These are phyloP conservation scores for Galleria mellonella DNA, from an alignment of 1,140 invertebrate genomes.

Conservation along the genomic window DNA sequence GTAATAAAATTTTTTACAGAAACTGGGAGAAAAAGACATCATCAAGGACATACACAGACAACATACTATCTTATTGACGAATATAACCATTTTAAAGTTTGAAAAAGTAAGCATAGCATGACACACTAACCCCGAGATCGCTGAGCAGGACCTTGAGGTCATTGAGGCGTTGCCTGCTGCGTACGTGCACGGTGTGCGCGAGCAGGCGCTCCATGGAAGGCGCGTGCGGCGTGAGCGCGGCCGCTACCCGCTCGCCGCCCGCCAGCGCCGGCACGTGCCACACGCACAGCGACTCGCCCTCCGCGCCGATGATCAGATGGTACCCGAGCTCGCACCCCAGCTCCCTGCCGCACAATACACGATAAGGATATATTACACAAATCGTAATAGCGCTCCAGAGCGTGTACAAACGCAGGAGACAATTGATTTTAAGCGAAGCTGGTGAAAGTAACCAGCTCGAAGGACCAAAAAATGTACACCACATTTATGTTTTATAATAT, in stretches of 20 bases:
- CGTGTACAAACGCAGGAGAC: too few species aligned
- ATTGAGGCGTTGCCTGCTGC: constrained; percentile 86
- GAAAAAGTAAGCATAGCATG: background rate
- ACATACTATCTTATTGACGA: too few species aligned
- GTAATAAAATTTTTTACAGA: too few species aligned
- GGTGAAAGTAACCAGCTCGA: too few species aligned
- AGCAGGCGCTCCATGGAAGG: constrained; percentile 95
- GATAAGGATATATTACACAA: too few species aligned
- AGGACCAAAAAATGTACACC: background rate
- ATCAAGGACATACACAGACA: too few species aligned
- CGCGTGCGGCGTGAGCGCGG: constrained; percentile 89
- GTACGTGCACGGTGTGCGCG: constrained; percentile 97
- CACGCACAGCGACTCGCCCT: constrained; percentile 82
- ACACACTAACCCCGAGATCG: constrained; percentile 57
- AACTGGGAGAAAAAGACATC: too few species aligned
- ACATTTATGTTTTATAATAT: background rate
- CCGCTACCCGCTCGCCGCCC: constrained; percentile 85
- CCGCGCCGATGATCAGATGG: constrained; percentile 91
- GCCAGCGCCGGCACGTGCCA: constrained; percentile 91
- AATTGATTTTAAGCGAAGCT: too few species aligned
- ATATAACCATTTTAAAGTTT: too few species aligned
- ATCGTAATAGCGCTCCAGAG: too few species aligned
- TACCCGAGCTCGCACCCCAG: constrained; percentile 90
- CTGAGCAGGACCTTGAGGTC: constrained; percentile 84
- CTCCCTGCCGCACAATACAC: constrained; percentile 74